Conservation (phyloP, 2,888 invertebrate genomes). For the Schrankia costaestrigalis region DNA sequence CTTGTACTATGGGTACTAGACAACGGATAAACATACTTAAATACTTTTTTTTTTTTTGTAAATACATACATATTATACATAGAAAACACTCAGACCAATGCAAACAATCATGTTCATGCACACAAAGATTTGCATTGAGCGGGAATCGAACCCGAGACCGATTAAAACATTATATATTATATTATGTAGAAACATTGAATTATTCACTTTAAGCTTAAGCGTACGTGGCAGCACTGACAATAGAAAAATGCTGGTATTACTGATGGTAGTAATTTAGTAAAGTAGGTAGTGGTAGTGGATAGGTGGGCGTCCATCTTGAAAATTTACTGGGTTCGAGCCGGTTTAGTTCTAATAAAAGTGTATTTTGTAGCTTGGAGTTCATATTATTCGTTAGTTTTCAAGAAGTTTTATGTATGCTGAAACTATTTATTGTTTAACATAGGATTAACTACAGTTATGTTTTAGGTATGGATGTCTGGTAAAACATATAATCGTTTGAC, state of each 20-base stretch:
- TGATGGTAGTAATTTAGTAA: constrained; percentile 36
- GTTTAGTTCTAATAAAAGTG: constrained; percentile 82
- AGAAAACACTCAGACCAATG: too few species aligned
- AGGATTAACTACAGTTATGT: constrained; percentile 85
- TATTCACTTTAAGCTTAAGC: too few species aligned
- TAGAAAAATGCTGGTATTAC: constrained; percentile 22
- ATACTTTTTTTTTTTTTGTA: too few species aligned
- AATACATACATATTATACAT: too few species aligned
- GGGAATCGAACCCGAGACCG: too few species aligned
- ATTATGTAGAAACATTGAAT: too few species aligned
- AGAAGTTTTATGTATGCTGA: constrained; percentile 71
- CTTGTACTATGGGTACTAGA: too few species aligned
- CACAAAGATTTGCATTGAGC: too few species aligned
- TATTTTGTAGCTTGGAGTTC: constrained; percentile 71
- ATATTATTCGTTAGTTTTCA: constrained; percentile 71
- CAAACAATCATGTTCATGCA: too few species aligned
- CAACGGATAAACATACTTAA: too few species aligned
- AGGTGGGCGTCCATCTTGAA: constrained; percentile 90
- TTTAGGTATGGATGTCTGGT: constrained; percentile 83
- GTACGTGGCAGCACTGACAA: constrained; percentile 13
- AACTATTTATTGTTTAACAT: constrained; percentile 72
- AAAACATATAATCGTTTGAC: constrained; percentile 76
- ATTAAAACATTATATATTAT: too few species aligned
- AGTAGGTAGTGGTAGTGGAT: constrained; percentile 67
- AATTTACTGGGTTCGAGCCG: constrained; percentile 88